Conservation (phyloP, 2,888 invertebrate species). For the Eupithecia exiguata region DNA sequence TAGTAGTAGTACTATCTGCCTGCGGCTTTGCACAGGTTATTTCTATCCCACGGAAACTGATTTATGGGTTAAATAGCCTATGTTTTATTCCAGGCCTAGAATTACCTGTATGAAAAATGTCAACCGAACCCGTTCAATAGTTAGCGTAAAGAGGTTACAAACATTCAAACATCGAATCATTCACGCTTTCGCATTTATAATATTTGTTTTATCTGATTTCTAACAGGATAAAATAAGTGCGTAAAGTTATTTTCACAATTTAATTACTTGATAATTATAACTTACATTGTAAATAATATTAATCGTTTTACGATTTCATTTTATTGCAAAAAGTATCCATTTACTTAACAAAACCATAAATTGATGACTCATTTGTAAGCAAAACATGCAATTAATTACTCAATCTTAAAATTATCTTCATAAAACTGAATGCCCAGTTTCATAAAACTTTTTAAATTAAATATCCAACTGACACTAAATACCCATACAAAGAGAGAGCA, state of each 20-base stretch:
- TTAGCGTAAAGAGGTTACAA: neutral
- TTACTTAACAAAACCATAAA: conserved; percentile 21
- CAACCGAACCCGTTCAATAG: neutral
- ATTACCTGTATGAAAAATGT: neutral
- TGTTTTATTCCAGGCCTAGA: neutral
- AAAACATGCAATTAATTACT: conserved; percentile 46
- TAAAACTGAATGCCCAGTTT: conserved; percentile 41
- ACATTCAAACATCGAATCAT: neutral
- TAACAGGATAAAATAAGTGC: no score
- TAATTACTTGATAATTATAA: neutral
- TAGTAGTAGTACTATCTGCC: no score
- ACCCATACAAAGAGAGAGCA: conserved; percentile 46
- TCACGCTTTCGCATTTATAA: no score
- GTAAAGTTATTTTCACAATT: neutral
- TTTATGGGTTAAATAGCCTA: neutral
- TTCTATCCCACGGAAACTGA: no score
- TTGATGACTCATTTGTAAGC: conserved; percentile 18
- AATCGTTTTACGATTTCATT: neutral
- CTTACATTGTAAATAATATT: neutral
- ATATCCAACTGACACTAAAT: conserved; percentile 43
- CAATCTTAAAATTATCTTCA: conserved; percentile 41
- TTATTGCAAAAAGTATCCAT: conserved; percentile 24
- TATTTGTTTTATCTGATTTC: no score
- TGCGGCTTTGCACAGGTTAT: no score
- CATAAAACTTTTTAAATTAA: conserved; percentile 44